phyloP scores from a whole-genome alignment of 2,888 invertebrate genomes.

The Spilosoma lubricipeda region DNA sequence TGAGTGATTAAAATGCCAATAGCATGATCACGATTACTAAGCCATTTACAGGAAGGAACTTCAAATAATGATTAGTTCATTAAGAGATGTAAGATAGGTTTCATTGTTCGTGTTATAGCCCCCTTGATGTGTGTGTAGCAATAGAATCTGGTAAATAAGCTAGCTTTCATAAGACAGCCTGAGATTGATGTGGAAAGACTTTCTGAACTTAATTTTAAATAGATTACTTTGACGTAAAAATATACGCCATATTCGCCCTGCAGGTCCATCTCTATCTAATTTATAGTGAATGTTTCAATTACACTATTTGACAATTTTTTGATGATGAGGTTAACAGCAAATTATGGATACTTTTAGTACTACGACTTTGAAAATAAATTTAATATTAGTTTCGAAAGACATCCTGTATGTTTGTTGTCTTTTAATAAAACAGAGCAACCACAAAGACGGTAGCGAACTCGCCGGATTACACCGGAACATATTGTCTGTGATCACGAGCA shows the following conservation, averaged over 20 bases:
- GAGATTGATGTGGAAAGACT: not conserved
- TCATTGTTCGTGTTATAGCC: not conserved
- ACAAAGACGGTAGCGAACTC: conserved; percentile 34
- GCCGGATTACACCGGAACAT: conserved; percentile 63
- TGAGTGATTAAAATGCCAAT: not conserved
- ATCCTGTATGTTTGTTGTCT: conserved; percentile 27
- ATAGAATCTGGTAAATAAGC: not conserved
- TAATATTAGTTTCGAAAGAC: not conserved
- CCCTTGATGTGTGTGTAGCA: not conserved
- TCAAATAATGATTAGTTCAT: not conserved
- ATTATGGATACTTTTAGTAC: not conserved
- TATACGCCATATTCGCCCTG: no score
- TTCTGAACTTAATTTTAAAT: no score
- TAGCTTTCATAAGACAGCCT: not conserved
- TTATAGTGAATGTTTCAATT: no score
- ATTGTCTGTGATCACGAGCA: conserved; percentile 70
- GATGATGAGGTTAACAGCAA: not conserved
- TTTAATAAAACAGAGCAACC: conserved; percentile 42
- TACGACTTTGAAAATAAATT: not conserved
- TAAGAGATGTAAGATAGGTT: not conserved
- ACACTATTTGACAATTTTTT: no score
- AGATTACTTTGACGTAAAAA: no score
- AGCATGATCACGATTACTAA: not conserved
- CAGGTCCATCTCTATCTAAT: no score
- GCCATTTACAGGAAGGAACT: no score